phyloP scores from a whole-genome alignment of 2,113 vertebrate genomes.

The Coptodon bakossiorum region DNA sequence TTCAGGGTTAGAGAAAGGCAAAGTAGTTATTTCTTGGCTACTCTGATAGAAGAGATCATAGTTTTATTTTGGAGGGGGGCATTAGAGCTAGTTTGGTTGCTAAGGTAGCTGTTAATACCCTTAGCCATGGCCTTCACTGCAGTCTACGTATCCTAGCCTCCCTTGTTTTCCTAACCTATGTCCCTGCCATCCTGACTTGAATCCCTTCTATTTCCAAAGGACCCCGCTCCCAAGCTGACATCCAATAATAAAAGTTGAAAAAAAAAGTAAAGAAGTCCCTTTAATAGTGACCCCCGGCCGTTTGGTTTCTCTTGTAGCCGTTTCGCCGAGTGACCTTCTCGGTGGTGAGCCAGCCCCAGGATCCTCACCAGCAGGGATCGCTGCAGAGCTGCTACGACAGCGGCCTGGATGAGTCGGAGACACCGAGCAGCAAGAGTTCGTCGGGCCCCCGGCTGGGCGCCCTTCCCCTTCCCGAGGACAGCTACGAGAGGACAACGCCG shows the following conservation, averaged over 20 bases:
- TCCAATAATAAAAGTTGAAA: neutral
- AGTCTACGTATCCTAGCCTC: neutral
- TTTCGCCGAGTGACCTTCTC: constrained; percentile 99
- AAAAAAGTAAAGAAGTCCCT: constrained; percentile 49
- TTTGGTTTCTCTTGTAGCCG: constrained; percentile 96
- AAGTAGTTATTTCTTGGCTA: neutral
- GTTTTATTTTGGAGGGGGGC: neutral
- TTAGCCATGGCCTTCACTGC: neutral
- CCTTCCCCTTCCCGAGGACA: constrained; percentile 99
- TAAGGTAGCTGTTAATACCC: neutral
- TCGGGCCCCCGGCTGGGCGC: constrained; percentile 98
- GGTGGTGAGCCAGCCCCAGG: constrained; percentile 99
- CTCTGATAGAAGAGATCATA: neutral
- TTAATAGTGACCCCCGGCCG: constrained; percentile 91
- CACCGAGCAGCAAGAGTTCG: constrained; percentile 99
- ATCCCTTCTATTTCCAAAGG: constrained; percentile 11
- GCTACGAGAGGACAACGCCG: constrained; percentile 99
- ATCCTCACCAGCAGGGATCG: constrained; percentile 99
- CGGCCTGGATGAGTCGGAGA: constrained; percentile 99
- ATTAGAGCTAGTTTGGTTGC: neutral
- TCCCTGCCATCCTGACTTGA: constrained; percentile 11
- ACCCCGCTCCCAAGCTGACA: constrained; percentile 1
- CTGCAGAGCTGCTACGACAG: constrained; percentile 99
- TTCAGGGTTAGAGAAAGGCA: neutral
- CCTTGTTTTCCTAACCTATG: neutral